Evolutionary conservation across 2,797 vertebrate species (phyloP), one percentile per base, ranked within the genome.

Genomic region (Eutrigla gurnardus): DNA sequence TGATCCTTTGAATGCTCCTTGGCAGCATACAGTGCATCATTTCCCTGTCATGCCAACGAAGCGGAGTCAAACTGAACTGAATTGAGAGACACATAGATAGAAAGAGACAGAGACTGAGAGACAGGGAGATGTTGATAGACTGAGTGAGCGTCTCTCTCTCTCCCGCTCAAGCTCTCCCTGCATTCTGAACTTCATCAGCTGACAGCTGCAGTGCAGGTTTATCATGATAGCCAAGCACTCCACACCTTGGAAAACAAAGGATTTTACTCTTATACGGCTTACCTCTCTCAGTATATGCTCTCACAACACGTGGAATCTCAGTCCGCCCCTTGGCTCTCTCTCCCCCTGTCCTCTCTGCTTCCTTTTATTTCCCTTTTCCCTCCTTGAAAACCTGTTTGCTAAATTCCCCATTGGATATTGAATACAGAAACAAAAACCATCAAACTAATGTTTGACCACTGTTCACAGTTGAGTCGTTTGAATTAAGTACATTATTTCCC

Each of bases 71-170:
- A 72, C 50, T 85, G 81, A 86, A 73, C 43, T 69, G 78, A 86
- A 88, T 74, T 77, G 79, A 83, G 75, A 84, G 60, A 80, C 79
- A 88, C 81, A 57, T 53, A 77, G 81, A 87, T 83, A 69, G 78
- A 81, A 85, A 83, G 86, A 86, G 87, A 86, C 77, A 72, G 78
- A 83, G 74, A 65, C 52, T 54, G 47, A 74, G 49, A 78, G 65
- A 90, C 75, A 81, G 67, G 37, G 68, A 80, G 60, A 82, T 86
- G 89, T 86, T 84, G 86, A 89, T 88, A 60, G 86, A 83, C 60
- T 65, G 81, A 89, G 79, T 76, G 77, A 84, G 63, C 53, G 61
- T 63, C 52, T 65, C 25, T 45, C 47, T 70, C 43, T 63, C 53
- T 65, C 73, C 67, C 53, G 81, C 42, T 72, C n/a, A n/a, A n/a